Evolutionary conservation across 1,140 invertebrate species (phyloP).

Genomic region (Drosophila biarmipes): DNA sequence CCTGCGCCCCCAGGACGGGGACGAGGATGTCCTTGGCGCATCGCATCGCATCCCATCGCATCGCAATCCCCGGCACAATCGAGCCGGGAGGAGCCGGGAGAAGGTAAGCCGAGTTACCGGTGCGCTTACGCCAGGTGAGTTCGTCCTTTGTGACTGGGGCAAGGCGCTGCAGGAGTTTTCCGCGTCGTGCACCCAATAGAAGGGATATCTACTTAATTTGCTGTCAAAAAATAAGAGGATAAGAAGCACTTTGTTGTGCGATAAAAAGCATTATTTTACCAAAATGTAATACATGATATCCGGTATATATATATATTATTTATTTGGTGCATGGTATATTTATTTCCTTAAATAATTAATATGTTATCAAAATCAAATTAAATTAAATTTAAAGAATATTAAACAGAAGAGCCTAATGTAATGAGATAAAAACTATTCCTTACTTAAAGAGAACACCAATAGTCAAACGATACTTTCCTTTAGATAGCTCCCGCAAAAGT

Average conservation of each 20-base stretch:
- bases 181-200: too few species aligned
- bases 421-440: not conserved
- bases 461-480: not conserved
- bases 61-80: conserved; percentile 71
- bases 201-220: not conserved
- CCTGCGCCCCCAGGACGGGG: conserved; percentile 26
- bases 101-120: conserved; percentile 22
- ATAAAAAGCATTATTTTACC: too few species aligned
- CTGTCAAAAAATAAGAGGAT: too few species aligned
- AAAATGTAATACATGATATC: too few species aligned
- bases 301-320: too few species aligned
- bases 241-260: too few species aligned
- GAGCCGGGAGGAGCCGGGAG: conserved; percentile 40
- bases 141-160: conserved; percentile 1
- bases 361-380: too few species aligned
- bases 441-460: not conserved
- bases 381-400: too few species aligned
- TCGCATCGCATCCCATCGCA: conserved; percentile 42
- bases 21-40: conserved; percentile 66
- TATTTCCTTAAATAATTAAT: too few species aligned
- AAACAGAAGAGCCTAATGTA: too few species aligned
- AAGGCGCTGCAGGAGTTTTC: conserved; percentile 7
- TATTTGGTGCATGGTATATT: too few species aligned
- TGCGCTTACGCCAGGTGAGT: conserved; percentile 15
- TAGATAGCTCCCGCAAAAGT: not conserved